phyloP scores from a whole-genome alignment of 2,113 vertebrate genomes.

The Phaethornis superciliosus region DNA sequence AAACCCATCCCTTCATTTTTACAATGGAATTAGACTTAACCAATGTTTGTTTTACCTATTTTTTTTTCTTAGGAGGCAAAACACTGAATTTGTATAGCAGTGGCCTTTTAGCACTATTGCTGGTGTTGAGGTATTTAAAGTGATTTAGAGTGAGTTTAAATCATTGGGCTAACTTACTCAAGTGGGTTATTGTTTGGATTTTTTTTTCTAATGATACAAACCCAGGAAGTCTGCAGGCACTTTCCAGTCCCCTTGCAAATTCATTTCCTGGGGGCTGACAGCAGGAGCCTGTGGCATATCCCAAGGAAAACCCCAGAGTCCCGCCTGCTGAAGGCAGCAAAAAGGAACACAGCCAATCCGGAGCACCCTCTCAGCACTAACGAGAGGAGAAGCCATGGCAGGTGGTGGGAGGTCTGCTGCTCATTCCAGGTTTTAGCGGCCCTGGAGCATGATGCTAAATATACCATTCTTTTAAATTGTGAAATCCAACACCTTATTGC shows the following conservation, averaged over 20 bases:
- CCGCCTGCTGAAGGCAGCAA: fast-evolving
- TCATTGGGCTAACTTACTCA: not conserved
- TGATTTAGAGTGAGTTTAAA: not conserved
- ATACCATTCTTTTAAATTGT: conserved; percentile 5
- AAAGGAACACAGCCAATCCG: not conserved
- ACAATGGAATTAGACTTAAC: not conserved
- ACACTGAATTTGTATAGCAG: not conserved
- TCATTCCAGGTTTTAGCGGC: not conserved
- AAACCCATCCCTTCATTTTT: not conserved
- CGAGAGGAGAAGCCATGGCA: fast-evolving
- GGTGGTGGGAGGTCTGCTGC: not conserved
- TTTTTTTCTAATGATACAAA: not conserved
- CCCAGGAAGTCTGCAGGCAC: not conserved
- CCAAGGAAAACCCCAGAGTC: not conserved
- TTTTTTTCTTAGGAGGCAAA: not conserved
- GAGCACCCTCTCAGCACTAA: fast-evolving
- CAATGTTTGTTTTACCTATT: not conserved
- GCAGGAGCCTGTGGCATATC: not conserved
- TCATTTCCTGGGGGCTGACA: not conserved
- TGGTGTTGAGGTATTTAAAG: not conserved
- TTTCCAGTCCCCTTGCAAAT: not conserved
- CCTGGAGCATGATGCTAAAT: not conserved
- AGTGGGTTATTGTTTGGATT: not conserved
- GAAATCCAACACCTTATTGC: conserved; percentile 35
- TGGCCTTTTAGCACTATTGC: not conserved